Percentiles rank a stretch among this genome's conserved stretches.
phyloP scores from a whole-genome alignment of 2,888 invertebrate species.

The Taenaris catops region DNA sequence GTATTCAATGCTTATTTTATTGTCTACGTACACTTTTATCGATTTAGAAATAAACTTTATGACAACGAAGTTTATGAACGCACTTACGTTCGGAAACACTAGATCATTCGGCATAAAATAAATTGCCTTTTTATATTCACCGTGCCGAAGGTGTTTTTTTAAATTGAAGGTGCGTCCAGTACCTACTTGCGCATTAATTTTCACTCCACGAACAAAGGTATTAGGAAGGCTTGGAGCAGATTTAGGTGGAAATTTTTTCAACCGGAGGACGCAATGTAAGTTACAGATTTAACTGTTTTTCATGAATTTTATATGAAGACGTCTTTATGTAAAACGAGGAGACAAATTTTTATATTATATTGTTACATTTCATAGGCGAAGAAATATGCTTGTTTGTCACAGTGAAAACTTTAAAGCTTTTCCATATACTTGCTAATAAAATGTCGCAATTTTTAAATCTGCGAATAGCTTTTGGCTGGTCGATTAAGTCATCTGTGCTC shows the following conservation, averaged over 20 bases:
- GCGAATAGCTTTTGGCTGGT: too few species aligned
- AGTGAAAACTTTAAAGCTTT: too few species aligned
- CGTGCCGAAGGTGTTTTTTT: constrained; percentile 12
- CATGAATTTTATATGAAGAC: not conserved
- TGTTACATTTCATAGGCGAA: too few species aligned
- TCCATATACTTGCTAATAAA: too few species aligned
- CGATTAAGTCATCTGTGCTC: too few species aligned
- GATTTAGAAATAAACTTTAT: constrained; percentile 35
- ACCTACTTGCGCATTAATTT: constrained; percentile 4
- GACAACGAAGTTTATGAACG: constrained; percentile 34
- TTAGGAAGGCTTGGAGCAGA: not conserved
- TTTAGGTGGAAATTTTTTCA: constrained; percentile 1
- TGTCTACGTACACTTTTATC: constrained; percentile 25
- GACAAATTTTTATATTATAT: too few species aligned
- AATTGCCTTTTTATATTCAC: constrained; percentile 23
- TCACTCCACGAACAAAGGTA: constrained; percentile 4
- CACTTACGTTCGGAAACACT: constrained; percentile 36
- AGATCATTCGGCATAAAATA: constrained; percentile 31
- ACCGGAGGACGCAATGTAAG: not conserved
- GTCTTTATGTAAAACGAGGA: constrained; percentile 1
- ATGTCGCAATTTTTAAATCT: too few species aligned
- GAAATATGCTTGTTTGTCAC: too few species aligned
- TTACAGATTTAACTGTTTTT: not conserved
- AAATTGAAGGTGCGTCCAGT: not conserved
- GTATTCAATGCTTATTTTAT: constrained; percentile 4